Evolutionary conservation across 2,888 invertebrate genomes (phyloP), one percentile per base, ranked within the genome.

Genomic region (Drosophila emarginata): DNA sequence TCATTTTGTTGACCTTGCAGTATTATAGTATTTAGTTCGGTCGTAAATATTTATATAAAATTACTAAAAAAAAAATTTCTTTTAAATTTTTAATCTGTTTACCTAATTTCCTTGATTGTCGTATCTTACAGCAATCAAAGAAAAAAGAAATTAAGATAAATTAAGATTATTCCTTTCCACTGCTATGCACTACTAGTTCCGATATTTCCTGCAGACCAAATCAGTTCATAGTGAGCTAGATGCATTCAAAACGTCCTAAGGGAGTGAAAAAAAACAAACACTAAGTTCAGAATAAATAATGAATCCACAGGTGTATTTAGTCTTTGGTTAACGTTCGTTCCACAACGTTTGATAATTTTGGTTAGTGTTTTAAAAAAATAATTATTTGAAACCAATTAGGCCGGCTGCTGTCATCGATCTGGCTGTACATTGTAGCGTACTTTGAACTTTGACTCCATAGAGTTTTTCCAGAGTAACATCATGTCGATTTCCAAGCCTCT

Each of bases 401-500:
- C 18, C 12, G n/a, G 18, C 52, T 67, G 32, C 12, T 57, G 40
- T 72, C 81, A 79, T 87, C 79, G 69, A 45, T 45, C 40, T 18
- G 15, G 59, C n/a, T 61, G 7, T 23, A 6, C 15, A 36, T 68
- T 60, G 18, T 72, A n/a, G n/a, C n/a, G 72, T 64, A 89, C 90
- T 89, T 89, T 89, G 90, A 64, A 87, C 89, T 89, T 89, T 88
- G 80, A 36, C 63, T 72, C 21, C 39, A 21, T 4, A 32, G n/a
- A 58, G 57, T 57, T 40, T 1, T 60, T 39, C n/a, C 39, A 12
- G 4, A 18, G 18, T 15, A 11, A 37, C 54, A 86, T 67, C 21
- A 91, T 91, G 92, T 80, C 90, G n/a, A 74, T 92, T 14, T 91
- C 92, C 0, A 96, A 95, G 91, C 96, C 96, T 9, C 88, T 96